These are phyloP conservation scores for Oreohelix idahoensis DNA, from an alignment of 1,140 invertebrate species.

Conservation along the genomic window DNA sequence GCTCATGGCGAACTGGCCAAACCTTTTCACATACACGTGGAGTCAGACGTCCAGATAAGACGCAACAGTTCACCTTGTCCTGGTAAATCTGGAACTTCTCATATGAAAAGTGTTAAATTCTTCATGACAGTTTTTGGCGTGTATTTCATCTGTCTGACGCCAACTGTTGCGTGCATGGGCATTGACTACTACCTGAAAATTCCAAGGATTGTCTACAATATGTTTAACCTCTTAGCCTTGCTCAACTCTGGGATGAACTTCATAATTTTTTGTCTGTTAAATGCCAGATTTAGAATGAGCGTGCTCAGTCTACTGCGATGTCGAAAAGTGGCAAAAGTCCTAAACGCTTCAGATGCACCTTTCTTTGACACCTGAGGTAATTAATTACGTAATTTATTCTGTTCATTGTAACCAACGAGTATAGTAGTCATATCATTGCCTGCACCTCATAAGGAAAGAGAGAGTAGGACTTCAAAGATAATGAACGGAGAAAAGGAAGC, in stretches of 20 bases:
- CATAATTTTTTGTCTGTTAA: constrained; percentile 9
- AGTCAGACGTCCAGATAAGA: too few relatives aligned
- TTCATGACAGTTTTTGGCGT: constrained; percentile 37
- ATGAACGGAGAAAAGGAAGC: too few relatives aligned
- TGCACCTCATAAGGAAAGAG: too few relatives aligned
- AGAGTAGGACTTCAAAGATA: too few relatives aligned
- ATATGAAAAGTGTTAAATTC: constrained; percentile 24
- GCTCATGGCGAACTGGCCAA: too few relatives aligned
- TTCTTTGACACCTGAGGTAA: neutral
- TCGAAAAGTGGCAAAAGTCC: neutral
- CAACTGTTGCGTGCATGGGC: constrained; percentile 26
- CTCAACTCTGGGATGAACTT: constrained; percentile 36
- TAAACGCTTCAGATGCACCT: neutral
- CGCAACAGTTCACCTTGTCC: neutral
- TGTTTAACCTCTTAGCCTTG: constrained; percentile 11
- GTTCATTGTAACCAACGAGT: too few relatives aligned
- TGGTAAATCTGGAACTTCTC: neutral
- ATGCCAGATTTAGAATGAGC: constrained; percentile 5
- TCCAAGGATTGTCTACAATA: constrained; percentile 19
- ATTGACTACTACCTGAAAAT: neutral
- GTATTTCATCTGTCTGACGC: constrained; percentile 28
- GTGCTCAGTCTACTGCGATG: neutral
- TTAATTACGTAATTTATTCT: too few relatives aligned
- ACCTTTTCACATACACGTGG: too few relatives aligned
- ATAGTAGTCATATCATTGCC: too few relatives aligned